Percentiles rank a stretch among this genome's conserved stretches.
phyloP scores from a whole-genome alignment of 2,888 invertebrate genomes.

The Agapetus fuscipes region DNA sequence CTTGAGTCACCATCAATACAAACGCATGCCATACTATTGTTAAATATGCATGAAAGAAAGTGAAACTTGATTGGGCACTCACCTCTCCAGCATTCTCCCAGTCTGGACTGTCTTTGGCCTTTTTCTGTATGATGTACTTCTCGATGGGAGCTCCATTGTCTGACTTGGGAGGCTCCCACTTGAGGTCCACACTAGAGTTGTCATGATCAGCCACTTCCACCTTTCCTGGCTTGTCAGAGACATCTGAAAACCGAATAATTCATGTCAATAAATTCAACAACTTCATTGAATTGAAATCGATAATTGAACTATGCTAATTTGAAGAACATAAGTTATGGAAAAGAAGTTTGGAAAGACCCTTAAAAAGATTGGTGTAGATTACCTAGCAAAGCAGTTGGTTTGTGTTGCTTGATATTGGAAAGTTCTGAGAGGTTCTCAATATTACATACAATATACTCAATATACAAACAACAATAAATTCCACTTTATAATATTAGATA shows the following conservation, averaged over 20 bases:
- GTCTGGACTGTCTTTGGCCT: slow-evolving; percentile 72
- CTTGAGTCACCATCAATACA: too few relatives aligned
- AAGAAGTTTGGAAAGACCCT: too few relatives aligned
- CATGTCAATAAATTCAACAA: too few relatives aligned
- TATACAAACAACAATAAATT: too few relatives aligned
- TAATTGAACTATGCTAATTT: background rate
- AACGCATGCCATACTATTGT: too few relatives aligned
- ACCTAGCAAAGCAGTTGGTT: too few relatives aligned
- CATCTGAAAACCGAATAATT: slow-evolving; percentile 46
- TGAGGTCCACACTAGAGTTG: slow-evolving; percentile 83
- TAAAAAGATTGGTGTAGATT: too few relatives aligned
- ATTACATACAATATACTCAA: too few relatives aligned
- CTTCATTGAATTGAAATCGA: background rate
- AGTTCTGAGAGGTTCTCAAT: too few relatives aligned
- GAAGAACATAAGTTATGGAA: background rate
- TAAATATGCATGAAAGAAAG: background rate
- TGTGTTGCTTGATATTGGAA: too few relatives aligned
- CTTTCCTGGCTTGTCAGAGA: slow-evolving; percentile 82
- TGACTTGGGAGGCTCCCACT: slow-evolving; percentile 80
- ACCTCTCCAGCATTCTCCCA: slow-evolving; percentile 88
- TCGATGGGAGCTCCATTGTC: slow-evolving; percentile 92
- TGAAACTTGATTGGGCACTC: too few relatives aligned
- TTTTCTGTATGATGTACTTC: slow-evolving; percentile 89
- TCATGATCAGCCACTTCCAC: slow-evolving; percentile 90
- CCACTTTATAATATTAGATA: too few relatives aligned